Conservation (phyloP, 2,797 vertebrate genomes). For the Lacerta viridis region DNA sequence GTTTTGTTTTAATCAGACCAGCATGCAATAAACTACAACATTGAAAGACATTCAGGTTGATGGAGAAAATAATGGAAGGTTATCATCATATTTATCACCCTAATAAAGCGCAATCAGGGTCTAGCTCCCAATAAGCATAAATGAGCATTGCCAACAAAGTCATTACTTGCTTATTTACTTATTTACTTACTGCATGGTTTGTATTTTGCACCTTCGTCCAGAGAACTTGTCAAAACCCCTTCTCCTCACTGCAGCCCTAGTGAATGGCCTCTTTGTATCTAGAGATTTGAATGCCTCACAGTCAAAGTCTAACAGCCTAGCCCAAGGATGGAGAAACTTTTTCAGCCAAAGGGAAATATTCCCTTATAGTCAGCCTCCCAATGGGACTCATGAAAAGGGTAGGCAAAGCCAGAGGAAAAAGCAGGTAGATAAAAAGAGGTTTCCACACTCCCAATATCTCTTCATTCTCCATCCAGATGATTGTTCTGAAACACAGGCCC, state of each 20-base stretch:
- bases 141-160: background rate
- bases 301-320: background rate
- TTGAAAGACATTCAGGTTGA: background rate
- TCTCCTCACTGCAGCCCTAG: too few relatives aligned
- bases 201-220: background rate
- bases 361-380: too few relatives aligned
- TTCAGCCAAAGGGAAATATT: too few relatives aligned
- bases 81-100: background rate
- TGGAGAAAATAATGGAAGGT: background rate
- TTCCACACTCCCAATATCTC: too few relatives aligned
- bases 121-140: background rate
- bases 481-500: too few relatives aligned
- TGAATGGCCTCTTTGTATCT: too few relatives aligned
- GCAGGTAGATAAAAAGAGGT: too few relatives aligned
- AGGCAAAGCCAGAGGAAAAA: too few relatives aligned
- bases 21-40: background rate
- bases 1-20: background rate
- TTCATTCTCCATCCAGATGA: too few relatives aligned
- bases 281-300: background rate
- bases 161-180: too few relatives aligned
- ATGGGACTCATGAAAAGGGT: too few relatives aligned
- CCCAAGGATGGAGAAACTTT: background rate
- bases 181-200: background rate
- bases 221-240: too few relatives aligned
- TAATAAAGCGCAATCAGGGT: background rate